phyloP scores from a whole-genome alignment of 1,140 invertebrate species.

The Neodiprion virginianus region DNA sequence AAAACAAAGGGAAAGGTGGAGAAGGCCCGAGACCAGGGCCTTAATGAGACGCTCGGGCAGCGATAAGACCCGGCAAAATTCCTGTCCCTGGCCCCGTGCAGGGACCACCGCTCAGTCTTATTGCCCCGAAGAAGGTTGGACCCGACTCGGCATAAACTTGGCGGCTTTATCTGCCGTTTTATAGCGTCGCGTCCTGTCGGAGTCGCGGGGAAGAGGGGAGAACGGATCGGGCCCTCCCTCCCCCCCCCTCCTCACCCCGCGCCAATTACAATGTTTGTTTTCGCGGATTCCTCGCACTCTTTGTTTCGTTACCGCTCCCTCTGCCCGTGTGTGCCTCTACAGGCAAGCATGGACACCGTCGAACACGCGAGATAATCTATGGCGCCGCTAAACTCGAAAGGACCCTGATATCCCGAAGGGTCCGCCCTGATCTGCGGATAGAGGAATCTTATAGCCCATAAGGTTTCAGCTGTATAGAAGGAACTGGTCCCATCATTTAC shows the following conservation, averaged over 20 bases:
- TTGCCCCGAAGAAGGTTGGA: background rate
- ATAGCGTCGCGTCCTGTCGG: background rate
- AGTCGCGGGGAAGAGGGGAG: background rate
- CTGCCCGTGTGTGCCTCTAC: no score
- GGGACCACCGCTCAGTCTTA: background rate
- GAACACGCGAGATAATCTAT: background rate
- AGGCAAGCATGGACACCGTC: no score
- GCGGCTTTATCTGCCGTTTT: constrained; percentile 3
- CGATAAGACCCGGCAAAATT: background rate
- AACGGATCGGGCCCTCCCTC: background rate
- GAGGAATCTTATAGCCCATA: constrained; percentile 1
- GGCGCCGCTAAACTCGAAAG: background rate
- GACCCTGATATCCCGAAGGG: background rate
- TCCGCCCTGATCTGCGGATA: constrained; percentile 4
- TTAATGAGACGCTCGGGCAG: background rate
- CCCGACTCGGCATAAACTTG: background rate
- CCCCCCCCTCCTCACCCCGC: background rate
- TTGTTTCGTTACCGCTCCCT: background rate
- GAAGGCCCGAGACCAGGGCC: background rate
- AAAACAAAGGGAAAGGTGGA: background rate
- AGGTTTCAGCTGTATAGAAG: background rate
- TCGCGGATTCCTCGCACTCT: background rate
- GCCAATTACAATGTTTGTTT: constrained; percentile 7
- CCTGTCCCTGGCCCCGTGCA: background rate
- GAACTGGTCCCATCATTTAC: constrained; percentile 1